phyloP scores from a whole-genome alignment of 1,140 invertebrate species.

The Dreissena polymorpha region DNA sequence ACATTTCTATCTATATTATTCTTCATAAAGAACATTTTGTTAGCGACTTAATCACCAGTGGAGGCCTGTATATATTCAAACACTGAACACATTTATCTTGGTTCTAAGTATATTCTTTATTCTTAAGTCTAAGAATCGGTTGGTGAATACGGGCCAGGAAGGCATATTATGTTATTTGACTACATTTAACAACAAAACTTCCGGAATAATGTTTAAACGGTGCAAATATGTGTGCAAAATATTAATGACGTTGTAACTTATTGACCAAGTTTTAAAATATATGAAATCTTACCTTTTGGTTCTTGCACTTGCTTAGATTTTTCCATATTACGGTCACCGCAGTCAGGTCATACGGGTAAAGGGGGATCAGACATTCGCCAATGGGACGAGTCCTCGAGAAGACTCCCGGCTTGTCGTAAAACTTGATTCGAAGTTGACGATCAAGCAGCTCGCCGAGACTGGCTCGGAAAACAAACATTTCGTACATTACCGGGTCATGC shows the following conservation, averaged over 20 bases:
- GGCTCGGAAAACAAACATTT: constrained; percentile 29
- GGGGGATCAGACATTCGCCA: constrained; percentile 16
- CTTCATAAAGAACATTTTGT: too few species aligned
- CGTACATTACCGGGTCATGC: constrained; percentile 36
- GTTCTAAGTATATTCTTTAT: too few species aligned
- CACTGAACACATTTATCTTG: too few species aligned
- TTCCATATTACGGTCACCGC: constrained; percentile 48
- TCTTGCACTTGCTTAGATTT: constrained; percentile 31
- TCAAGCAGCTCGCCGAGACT: constrained; percentile 18
- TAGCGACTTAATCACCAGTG: too few species aligned
- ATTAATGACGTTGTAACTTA: background rate
- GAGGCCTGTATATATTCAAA: too few species aligned
- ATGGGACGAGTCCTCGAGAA: constrained; percentile 22
- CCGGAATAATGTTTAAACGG: background rate
- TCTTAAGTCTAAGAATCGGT: too few species aligned
- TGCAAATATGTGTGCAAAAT: background rate
- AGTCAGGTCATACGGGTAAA: constrained; percentile 44
- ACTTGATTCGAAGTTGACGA: constrained; percentile 21
- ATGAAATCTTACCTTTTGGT: constrained; percentile 11
- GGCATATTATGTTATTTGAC: background rate
- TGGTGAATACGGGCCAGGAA: too few species aligned
- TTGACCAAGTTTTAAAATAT: background rate
- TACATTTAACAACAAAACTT: background rate
- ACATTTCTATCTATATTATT: too few species aligned
- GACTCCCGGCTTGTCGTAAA: constrained; percentile 42